Evolutionary conservation across 2,113 vertebrate species (phyloP), one percentile per base, ranked within the genome.

Genomic region (Dicerorhinus sumatrensis): DNA sequence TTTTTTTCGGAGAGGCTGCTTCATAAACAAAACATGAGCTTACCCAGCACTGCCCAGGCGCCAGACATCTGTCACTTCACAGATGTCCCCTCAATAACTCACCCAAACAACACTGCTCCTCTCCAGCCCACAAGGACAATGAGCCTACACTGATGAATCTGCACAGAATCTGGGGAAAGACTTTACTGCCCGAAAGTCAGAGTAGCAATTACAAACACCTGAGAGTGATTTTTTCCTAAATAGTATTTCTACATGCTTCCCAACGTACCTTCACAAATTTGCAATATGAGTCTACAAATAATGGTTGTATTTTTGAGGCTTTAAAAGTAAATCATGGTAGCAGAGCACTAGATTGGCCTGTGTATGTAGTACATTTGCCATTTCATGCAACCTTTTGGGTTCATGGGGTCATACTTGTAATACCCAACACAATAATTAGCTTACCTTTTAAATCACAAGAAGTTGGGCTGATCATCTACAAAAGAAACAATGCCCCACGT

Each of bases 401-500:
- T 75, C 93, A 31, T 5, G 1, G 23, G 6, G 11, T 80, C 63
- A 92, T n/a, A 65, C 0, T 31, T 81, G 67, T 65, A 63, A 88
- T 29, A 95, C 54, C 23, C 23, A 63, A 96, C 84, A n/a, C 7
- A 87, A 48, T 33, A 80, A 85, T 85, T 42, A 86, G 1, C n/a
- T 95, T 92, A 58, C 3, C 31, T 88, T 90, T 88, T n/a, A 73
- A 96, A 75, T 73, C 31, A 67, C 7, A 67, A 42, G 29, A 21
- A 82, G 1, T 27, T 77, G 96, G 46, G 4, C 65, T 86, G 97
- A 98, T 91, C 54, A 96, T 36, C 76, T 80, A 82, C 72, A 97
- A 98, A 98, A 79, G 91, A 98, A 98, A 98, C 65, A 98, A 56
- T 56, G 14, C 18, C 36, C 11, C 12, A 39, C 56, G 92, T 97